phyloP scores from a whole-genome alignment of 2,797 vertebrate species.

The Monodelphis domestica region DNA sequence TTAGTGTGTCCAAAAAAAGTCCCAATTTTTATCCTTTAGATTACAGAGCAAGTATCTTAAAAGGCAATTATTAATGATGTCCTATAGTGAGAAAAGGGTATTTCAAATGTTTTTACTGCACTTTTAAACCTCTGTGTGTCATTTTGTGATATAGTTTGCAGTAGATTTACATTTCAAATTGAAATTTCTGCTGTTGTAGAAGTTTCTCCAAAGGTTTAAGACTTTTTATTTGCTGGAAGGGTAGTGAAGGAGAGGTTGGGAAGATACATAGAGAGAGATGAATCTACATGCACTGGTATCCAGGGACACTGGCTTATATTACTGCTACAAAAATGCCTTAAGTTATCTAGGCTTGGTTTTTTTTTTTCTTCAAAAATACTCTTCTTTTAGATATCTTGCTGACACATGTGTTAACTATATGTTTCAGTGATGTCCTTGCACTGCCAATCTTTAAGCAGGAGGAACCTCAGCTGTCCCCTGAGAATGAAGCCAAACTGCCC shows the following conservation, averaged over 20 bases:
- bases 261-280: not conserved
- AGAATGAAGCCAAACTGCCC: slow-evolving; percentile 84
- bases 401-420: not conserved
- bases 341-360: not conserved
- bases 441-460: slow-evolving; percentile 93
- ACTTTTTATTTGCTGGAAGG: not conserved
- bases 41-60: not conserved
- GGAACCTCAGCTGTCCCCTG: slow-evolving; percentile 88
- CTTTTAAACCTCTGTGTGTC: not conserved
- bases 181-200: not conserved
- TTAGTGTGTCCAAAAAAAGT: not conserved
- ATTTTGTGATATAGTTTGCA: not conserved
- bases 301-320: not conserved
- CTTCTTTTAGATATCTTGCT: not conserved
- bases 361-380: not conserved
- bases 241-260: not conserved
- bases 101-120: not conserved
- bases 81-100: not conserved
- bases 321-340: not conserved
- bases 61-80: not conserved
- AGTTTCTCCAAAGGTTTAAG: rapidly evolving
- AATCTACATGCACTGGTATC: not conserved
- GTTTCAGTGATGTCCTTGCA: slow-evolving; percentile 89
- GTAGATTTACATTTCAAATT: not conserved
- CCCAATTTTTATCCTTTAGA: not conserved